Percentiles rank a stretch among this genome's conserved stretches.
Evolutionary conservation across 2,888 invertebrate genomes (phyloP).

Genomic region (Macaria liturata): DNA sequence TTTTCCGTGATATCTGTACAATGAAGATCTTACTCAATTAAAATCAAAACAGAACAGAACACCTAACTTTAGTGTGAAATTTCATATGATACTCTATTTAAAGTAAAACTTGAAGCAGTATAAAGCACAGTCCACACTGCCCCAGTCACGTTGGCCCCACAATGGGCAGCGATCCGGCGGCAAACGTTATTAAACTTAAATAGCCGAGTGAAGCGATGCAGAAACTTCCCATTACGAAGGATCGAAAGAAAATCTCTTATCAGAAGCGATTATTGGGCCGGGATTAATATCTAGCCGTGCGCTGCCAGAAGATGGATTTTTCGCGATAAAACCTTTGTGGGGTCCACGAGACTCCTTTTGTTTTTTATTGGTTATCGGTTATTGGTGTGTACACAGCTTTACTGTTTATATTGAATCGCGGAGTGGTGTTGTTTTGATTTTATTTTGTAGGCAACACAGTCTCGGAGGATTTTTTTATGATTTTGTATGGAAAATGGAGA

Average conservation of each 20-base stretch:
- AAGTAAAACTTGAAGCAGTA: no score
- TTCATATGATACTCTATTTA: not conserved
- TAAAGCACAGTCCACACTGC: not conserved
- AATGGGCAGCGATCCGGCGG: conserved; percentile 41
- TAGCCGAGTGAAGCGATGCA: conserved; percentile 64
- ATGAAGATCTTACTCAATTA: no score
- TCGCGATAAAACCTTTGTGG: conserved; percentile 55
- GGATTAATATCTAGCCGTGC: conserved; percentile 72
- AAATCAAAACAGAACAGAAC: no score
- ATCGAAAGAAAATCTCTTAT: conserved; percentile 78
- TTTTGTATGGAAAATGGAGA: not conserved
- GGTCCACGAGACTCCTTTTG: conserved; percentile 30
- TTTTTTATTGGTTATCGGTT: conserved; percentile 39
- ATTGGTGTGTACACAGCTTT: conserved; percentile 36
- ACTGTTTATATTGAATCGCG: conserved; percentile 33
- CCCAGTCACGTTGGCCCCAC: conserved; percentile 40
- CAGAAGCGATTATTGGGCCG: conserved; percentile 68
- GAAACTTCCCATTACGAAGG: conserved; percentile 76
- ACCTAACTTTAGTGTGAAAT: no score
- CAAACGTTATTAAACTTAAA: conserved; percentile 74
- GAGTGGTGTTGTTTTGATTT: conserved; percentile 24
- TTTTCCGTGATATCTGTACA: no score
- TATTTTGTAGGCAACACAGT: conserved; percentile 19
- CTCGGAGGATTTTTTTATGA: conserved; percentile 3
- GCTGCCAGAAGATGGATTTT: conserved; percentile 59